Base-by-base conservation (phyloP, 2,113 vertebrate genomes). In the Podilymbus podiceps region DNA sequence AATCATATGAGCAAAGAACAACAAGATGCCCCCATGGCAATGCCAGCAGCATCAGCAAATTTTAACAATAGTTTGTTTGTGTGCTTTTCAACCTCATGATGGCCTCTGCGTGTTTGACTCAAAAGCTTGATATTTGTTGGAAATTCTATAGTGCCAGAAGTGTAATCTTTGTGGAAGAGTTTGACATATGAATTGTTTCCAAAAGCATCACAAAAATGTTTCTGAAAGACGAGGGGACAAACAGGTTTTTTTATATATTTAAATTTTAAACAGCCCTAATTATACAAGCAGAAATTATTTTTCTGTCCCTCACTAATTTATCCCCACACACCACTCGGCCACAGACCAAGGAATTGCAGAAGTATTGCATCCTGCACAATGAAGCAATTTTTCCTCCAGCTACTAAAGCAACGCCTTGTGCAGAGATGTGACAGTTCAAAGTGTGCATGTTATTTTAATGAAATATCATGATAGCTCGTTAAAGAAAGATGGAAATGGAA, bases 41-140 rank as follows among this genome's bases (percentile, higher is more conserved):
- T 23, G 89, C 93, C 96, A 92, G 92, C 74, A 95, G 87, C 95
- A 92, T 94, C 94, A 94, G 96, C 87, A 94, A 55, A 94, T 86
- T 95, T 93, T 94, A 91, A 97, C 96, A 97, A 85, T 75, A 85
- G 84, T 94, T 95, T 93, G 88, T 91, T 93, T 97, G 89, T 97
- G 67, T 66, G 77, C 76, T 94, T 93, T 95, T 94, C 93, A 96
- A 80, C 79, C 80, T 96, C 92, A 74, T 53, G 78, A 93, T 85
- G 72, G 91, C 62, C 88, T 95, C 95, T 79, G 75, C 46, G 5
- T 82, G 55, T 90, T 81, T 95, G 90, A 95, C 85, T 89, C 92
- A 44, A 80, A 84, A 93, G 89, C 25, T 11, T 80, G 79, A 90
- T 94, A 90, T 75, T 89, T 94, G 55, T 22, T 94, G 88, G 84